phyloP scores from a whole-genome alignment of 2,888 invertebrate genomes.

The Mesorhabditis belari region DNA sequence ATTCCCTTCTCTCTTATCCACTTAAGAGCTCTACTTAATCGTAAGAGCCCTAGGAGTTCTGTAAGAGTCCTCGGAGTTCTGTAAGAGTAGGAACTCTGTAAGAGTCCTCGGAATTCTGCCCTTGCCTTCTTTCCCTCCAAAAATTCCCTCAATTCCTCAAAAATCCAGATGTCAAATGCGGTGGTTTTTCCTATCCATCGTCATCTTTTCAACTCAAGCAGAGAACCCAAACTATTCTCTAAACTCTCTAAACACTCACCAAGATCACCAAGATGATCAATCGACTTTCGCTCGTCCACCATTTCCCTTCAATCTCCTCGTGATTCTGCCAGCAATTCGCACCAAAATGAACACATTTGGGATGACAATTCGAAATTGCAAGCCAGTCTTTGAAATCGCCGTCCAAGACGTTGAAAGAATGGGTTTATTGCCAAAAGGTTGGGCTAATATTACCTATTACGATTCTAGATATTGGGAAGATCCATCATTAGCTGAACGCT shows the following conservation, averaged over 20 bases:
- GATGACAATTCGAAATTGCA: constrained; percentile 44
- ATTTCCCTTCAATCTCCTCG: constrained; percentile 44
- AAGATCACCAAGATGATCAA: too few relatives aligned
- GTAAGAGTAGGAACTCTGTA: too few relatives aligned
- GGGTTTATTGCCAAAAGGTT: constrained; percentile 33
- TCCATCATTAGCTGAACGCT: constrained; percentile 67
- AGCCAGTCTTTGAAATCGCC: constrained; percentile 50
- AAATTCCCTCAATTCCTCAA: not conserved
- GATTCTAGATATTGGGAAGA: constrained; percentile 49
- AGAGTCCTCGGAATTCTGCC: not conserved
- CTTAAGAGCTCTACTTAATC: too few relatives aligned
- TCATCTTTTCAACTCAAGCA: too few relatives aligned
- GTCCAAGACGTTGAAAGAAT: constrained; percentile 35
- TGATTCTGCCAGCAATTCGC: constrained; percentile 42
- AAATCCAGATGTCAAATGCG: not conserved
- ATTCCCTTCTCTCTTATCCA: too few relatives aligned
- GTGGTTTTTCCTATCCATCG: too few relatives aligned
- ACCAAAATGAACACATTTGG: constrained; percentile 49
- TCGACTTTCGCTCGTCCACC: not conserved
- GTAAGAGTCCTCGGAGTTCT: too few relatives aligned
- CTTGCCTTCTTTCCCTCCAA: not conserved
- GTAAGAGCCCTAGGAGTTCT: too few relatives aligned
- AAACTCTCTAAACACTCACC: too few relatives aligned
- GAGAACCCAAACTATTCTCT: too few relatives aligned
- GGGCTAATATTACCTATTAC: constrained; percentile 45